A percentile compares a stretch with the other conserved stretches of the same genome.
Conservation (phyloP, 2,888 invertebrate genomes). For the Limnephilus rhombicus region DNA sequence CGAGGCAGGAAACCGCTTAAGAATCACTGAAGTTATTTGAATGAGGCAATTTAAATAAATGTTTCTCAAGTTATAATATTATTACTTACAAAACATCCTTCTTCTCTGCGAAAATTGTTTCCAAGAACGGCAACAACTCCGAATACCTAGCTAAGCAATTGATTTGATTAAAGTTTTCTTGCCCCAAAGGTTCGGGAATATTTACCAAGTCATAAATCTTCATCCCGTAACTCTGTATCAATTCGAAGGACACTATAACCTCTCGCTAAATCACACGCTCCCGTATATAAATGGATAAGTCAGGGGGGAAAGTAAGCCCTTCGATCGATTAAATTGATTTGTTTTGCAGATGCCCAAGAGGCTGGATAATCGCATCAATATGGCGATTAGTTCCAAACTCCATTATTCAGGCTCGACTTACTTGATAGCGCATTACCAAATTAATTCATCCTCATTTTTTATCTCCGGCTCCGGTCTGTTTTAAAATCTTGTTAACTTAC, state of each 20-base stretch:
- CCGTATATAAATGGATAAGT: constrained; percentile 29
- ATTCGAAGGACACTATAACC: constrained; percentile 22
- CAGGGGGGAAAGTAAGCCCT: constrained; percentile 50
- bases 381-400: constrained; percentile 64
- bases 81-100: not conserved
- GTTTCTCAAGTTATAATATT: not conserved
- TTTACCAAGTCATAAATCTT: constrained; percentile 38
- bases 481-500: constrained; percentile 48
- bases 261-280: constrained; percentile 11
- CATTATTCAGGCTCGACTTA: constrained; percentile 62
- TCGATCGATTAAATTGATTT: constrained; percentile 66
- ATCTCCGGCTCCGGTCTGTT: constrained; percentile 40
- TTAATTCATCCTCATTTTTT: constrained; percentile 65
- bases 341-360: constrained; percentile 62
- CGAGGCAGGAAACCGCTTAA: not conserved
- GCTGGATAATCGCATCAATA: constrained; percentile 65
- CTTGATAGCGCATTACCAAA: constrained; percentile 65
- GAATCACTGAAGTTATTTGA: not conserved
- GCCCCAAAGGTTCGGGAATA: constrained; percentile 13
- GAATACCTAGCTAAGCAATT: not conserved
- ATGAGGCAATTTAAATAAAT: not conserved
- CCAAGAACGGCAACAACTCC: not conserved
- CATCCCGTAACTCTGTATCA: constrained; percentile 17
- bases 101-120: not conserved
- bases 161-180: constrained; percentile 1